Conservation (phyloP, 2,797 vertebrate species). For the Eidolon dupreanum region DNA sequence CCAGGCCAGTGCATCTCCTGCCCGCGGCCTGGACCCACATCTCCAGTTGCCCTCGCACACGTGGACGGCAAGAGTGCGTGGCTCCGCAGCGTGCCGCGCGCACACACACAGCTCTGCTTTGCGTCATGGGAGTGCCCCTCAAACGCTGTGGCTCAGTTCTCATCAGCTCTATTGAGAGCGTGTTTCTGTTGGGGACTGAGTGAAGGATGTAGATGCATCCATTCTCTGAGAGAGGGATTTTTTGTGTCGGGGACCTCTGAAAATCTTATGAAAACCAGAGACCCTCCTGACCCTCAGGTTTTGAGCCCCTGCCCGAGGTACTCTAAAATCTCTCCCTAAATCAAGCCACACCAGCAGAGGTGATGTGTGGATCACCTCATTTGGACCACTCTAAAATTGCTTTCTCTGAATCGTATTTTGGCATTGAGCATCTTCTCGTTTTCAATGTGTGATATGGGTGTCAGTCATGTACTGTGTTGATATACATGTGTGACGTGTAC, state of each 20-base stretch:
- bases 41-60: not conserved
- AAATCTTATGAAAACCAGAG: not conserved
- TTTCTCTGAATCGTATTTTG: not conserved
- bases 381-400: not conserved
- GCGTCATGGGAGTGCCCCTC: no score
- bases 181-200: not conserved
- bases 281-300: not conserved
- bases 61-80: not conserved
- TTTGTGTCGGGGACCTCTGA: not conserved
- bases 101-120: not conserved
- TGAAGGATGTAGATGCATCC: not conserved
- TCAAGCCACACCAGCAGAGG: not conserved
- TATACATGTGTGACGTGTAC: not conserved
- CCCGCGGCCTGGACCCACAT: not conserved
- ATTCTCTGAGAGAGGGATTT: not conserved
- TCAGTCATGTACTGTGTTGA: not conserved
- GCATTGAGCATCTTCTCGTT: not conserved
- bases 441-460: fast-evolving
- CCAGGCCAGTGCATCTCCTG: not conserved
- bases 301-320: not conserved
- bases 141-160: not conserved
- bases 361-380: not conserved
- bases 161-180: not conserved
- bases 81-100: not conserved
- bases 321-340: not conserved